A percentile compares a stretch with the other conserved stretches of the same genome.
These are phyloP conservation scores for Shinisaurus crocodilurus DNA, from an alignment of 2,113 vertebrate genomes.

Conservation along the genomic window DNA sequence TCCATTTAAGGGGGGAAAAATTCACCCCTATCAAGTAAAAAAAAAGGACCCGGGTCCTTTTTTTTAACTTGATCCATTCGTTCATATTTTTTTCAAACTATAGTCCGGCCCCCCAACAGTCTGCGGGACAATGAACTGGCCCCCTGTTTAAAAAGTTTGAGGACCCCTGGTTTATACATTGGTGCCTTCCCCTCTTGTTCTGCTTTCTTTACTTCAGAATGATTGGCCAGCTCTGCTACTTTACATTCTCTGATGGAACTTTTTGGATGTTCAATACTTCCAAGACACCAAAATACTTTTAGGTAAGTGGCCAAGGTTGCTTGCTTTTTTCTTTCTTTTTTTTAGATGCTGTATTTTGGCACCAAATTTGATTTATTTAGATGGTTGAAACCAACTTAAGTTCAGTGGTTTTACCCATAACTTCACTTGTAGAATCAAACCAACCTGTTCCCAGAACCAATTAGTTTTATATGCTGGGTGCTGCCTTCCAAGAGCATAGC, in stretches of 20 bases:
- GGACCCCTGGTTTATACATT: no score
- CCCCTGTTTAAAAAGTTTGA: no score
- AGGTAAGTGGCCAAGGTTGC: background rate
- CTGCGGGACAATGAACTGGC: no score
- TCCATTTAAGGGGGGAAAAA: no score
- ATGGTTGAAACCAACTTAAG: background rate
- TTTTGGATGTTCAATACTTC: background rate
- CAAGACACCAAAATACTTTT: background rate
- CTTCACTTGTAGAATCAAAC: constrained; percentile 3
- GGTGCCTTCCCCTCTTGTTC: no score
- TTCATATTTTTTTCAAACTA: no score
- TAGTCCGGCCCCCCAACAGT: no score
- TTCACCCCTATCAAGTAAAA: no score
- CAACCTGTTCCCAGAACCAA: background rate
- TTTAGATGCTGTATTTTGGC: background rate
- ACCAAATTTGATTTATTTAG: background rate
- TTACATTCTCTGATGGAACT: background rate
- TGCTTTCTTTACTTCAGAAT: background rate
- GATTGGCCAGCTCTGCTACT: background rate
- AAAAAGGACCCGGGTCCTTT: no score
- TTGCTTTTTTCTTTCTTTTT: background rate
- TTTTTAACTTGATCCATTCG: no score
- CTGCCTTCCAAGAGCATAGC: no score
- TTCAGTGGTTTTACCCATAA: background rate
- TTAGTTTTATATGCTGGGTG: background rate